Conservation (phyloP, 2,888 invertebrate species). For the Oscheius onirici region DNA sequence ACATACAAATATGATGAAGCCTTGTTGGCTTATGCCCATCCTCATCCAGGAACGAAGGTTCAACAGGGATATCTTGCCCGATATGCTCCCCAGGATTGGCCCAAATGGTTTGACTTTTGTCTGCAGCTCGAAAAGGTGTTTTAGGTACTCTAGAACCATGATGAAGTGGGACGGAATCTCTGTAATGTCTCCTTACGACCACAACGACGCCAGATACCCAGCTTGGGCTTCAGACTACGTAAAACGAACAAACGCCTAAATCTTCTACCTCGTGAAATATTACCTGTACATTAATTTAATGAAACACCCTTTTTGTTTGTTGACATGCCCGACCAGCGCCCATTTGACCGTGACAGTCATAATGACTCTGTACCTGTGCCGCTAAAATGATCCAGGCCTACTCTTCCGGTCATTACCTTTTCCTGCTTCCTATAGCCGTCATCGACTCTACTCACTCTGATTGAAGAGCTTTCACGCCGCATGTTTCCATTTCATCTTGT, state of each 20-base stretch:
- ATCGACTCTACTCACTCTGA: conserved; percentile 5
- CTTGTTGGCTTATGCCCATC: conserved; percentile 53
- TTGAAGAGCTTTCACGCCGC: not conserved
- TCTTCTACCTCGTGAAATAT: not conserved
- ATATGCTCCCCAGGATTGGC: conserved; percentile 62
- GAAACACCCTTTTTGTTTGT: not conserved
- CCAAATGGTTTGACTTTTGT: conserved; percentile 46
- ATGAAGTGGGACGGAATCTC: conserved; percentile 59
- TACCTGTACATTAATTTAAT: not conserved
- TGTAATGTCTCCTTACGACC: conserved; percentile 51
- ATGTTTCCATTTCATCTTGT: not conserved
- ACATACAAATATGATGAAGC: conserved; percentile 56
- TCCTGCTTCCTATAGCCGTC: conserved; percentile 17
- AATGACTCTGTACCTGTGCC: conserved; percentile 5
- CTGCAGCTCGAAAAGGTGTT: not conserved
- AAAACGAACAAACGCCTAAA: conserved; percentile 10
- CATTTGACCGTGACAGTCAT: conserved; percentile 23
- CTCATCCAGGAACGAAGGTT: conserved; percentile 51
- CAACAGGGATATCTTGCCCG: conserved; percentile 50
- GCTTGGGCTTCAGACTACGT: conserved; percentile 47
- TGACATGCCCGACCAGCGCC: not conserved
- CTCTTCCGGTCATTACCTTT: conserved; percentile 30
- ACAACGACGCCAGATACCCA: conserved; percentile 47
- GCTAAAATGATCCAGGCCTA: conserved; percentile 15
- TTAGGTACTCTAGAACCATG: conserved; percentile 60